Evolutionary conservation across 2,888 invertebrate genomes (phyloP).

Genomic region (Elaeidobius kamerunicus): DNA sequence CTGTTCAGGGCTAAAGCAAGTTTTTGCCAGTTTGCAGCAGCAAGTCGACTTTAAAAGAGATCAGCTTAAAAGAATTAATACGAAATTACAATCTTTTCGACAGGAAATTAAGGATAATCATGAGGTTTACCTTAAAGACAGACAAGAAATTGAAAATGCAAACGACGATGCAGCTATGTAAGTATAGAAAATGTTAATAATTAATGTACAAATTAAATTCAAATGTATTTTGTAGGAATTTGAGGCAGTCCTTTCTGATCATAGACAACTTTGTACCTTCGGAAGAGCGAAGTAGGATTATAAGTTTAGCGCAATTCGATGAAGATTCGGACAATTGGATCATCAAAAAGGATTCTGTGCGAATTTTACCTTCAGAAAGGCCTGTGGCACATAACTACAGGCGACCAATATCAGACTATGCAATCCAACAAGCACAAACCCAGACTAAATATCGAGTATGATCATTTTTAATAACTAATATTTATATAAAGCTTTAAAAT

Average conservation of each 20-base stretch:
- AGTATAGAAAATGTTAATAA: no score
- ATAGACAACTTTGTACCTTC: conserved; percentile 89
- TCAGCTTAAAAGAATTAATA: conserved; percentile 86
- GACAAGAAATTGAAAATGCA: conserved; percentile 87
- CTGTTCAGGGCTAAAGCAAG: conserved; percentile 84
- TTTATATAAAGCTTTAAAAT: background rate
- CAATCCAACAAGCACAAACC: conserved; percentile 40
- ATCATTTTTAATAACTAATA: background rate
- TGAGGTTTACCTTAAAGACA: conserved; percentile 86
- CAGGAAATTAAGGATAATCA: conserved; percentile 79
- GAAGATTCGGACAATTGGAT: conserved; percentile 80
- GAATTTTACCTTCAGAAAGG: conserved; percentile 41
- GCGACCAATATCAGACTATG: conserved; percentile 47
- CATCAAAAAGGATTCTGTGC: conserved; percentile 44
- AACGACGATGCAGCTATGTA: conserved; percentile 84
- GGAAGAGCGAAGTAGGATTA: conserved; percentile 72
- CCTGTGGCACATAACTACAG: conserved; percentile 47
- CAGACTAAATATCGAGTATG: conserved; percentile 45
- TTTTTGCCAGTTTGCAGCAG: conserved; percentile 88
- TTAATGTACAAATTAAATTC: no score
- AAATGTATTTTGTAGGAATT: conserved; percentile 55
- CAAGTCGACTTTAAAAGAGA: conserved; percentile 96
- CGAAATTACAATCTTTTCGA: conserved; percentile 71
- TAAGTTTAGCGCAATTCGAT: conserved; percentile 72
- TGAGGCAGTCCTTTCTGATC: conserved; percentile 83